Evolutionary conservation across 2,888 invertebrate genomes (phyloP).

Genomic region (Platycheirus rosarum): DNA sequence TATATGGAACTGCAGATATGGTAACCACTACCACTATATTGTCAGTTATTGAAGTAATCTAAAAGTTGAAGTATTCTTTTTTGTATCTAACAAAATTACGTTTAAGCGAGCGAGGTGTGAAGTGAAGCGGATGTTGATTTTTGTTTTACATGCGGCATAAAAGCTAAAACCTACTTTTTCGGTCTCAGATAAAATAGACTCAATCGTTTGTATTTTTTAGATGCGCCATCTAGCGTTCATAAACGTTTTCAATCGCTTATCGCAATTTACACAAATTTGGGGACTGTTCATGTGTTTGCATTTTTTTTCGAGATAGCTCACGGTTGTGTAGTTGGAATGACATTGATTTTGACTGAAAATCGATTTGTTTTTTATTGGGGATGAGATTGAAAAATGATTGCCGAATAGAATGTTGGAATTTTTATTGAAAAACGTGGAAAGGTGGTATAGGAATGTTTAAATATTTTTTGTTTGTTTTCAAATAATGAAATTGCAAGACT

Average conservation of each 20-base stretch:
- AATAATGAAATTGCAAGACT: too few species aligned
- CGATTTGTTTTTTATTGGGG: slow-evolving; percentile 46
- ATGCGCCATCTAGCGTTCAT: slow-evolving; percentile 33
- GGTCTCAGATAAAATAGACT: slow-evolving; percentile 2
- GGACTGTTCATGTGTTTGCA: slow-evolving; percentile 68
- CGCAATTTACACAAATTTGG: slow-evolving; percentile 71
- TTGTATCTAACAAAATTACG: slow-evolving; percentile 5
- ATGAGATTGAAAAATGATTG: slow-evolving; percentile 59
- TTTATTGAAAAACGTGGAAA: slow-evolving; percentile 39
- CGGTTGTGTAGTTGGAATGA: slow-evolving; percentile 53
- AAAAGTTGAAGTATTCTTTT: slow-evolving; percentile 40
- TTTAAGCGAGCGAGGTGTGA: slow-evolving; percentile 32
- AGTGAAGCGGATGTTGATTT: slow-evolving; percentile 39
- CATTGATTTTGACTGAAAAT: slow-evolving; percentile 71
- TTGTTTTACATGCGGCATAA: slow-evolving; percentile 43
- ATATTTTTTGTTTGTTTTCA: too few species aligned
- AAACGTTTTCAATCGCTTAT: slow-evolving; percentile 67
- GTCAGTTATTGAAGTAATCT: slow-evolving; percentile 56
- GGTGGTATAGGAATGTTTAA: too few species aligned
- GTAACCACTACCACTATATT: neutral
- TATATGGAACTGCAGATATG: neutral
- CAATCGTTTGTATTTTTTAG: slow-evolving; percentile 14
- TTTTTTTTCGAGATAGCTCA: slow-evolving; percentile 35
- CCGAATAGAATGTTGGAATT: slow-evolving; percentile 41
- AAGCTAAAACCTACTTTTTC: slow-evolving; percentile 8